phyloP scores from a whole-genome alignment of 2,888 invertebrate species.

The Rotaria socialis region DNA sequence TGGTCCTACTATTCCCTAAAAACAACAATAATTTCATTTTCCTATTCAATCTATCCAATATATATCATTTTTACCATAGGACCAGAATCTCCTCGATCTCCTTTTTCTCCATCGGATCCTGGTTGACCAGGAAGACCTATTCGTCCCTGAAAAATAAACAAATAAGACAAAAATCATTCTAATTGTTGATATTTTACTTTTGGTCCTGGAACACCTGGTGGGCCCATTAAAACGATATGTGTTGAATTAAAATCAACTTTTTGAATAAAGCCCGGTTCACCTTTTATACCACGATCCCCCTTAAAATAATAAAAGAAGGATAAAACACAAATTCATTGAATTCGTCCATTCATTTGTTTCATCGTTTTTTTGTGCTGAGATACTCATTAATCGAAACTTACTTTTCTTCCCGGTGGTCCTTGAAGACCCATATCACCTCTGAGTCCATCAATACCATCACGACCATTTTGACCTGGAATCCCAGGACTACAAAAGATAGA shows the following conservation, averaged over 20 bases:
- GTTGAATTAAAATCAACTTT: slow-evolving; percentile 28
- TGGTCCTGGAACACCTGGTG: slow-evolving; percentile 7
- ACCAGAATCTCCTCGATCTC: neutral
- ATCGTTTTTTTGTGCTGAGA: too few species aligned
- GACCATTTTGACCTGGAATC: neutral
- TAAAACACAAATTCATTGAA: too few species aligned
- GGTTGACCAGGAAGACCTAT: slow-evolving; percentile 24
- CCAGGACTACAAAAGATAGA: neutral
- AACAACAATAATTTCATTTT: neutral
- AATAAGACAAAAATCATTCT: neutral
- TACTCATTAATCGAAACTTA: neutral
- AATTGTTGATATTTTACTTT: neutral
- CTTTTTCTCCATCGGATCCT: neutral
- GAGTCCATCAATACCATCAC: neutral
- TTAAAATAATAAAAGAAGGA: neutral
- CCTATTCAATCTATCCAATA: neutral
- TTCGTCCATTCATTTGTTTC: too few species aligned
- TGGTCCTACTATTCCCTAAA: neutral
- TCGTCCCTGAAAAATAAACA: neutral
- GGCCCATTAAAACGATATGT: neutral
- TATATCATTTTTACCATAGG: neutral
- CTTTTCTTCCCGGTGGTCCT: slow-evolving; percentile 18
- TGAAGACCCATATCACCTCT: neutral
- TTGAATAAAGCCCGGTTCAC: neutral
- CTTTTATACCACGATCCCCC: neutral